These are phyloP conservation scores for Linurgus olivaceus DNA, from an alignment of 2,797 vertebrate species.

Conservation along the genomic window DNA sequence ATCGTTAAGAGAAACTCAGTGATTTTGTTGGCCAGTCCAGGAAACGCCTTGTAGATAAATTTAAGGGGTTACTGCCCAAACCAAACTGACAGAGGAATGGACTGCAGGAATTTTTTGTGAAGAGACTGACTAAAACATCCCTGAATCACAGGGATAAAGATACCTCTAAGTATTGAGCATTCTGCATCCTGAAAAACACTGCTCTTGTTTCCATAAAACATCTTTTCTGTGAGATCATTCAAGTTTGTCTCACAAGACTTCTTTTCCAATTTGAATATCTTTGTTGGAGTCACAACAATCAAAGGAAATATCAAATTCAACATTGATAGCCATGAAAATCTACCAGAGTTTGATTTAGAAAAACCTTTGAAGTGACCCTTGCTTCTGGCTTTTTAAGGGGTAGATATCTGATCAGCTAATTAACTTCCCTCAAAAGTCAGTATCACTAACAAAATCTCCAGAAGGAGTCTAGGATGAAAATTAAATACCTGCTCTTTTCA, in stretches of 20 bases:
- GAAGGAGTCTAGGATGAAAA: neutral
- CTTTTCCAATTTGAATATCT: neutral
- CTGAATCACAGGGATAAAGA: neutral
- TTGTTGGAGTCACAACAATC: neutral
- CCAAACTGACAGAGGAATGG: neutral
- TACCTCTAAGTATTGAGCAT: accelerated
- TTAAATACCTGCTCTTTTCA: neutral
- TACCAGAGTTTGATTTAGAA: neutral
- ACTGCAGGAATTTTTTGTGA: neutral
- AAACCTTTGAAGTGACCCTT: neutral
- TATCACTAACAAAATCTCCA: neutral
- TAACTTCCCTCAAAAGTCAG: neutral
- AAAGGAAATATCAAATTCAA: neutral
- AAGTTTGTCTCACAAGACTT: neutral
- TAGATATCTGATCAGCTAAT: neutral
- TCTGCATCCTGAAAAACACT: neutral
- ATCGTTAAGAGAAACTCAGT: neutral
- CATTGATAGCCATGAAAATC: neutral
- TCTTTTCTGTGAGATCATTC: neutral
- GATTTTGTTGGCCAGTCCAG: neutral
- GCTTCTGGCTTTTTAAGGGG: neutral
- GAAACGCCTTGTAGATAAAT: neutral
- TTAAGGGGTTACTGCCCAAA: neutral
- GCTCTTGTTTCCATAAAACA: neutral
- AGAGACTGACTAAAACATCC: neutral